These are phyloP conservation scores for Trissolcus basalis DNA, from an alignment of 1,140 invertebrate species.

Conservation along the genomic window DNA sequence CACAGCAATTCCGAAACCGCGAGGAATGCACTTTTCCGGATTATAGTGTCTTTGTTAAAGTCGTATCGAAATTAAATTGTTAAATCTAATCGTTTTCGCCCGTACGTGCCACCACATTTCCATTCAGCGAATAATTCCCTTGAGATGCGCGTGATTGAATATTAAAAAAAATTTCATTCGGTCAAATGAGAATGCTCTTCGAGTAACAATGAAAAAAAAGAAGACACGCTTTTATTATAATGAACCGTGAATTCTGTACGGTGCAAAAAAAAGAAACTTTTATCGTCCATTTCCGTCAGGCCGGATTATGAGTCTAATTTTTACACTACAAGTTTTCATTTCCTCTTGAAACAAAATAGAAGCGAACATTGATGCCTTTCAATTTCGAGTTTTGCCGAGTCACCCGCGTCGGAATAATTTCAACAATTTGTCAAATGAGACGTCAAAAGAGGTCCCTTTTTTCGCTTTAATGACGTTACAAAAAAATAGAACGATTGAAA, in stretches of 20 bases:
- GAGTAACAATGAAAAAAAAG: too few relatives aligned
- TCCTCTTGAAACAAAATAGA: background rate
- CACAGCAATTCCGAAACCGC: conserved; percentile 22
- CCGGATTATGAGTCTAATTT: too few relatives aligned
- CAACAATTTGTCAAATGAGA: conserved; percentile 29
- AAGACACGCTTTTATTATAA: too few relatives aligned
- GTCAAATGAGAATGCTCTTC: too few relatives aligned
- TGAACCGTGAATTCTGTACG: too few relatives aligned
- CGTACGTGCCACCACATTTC: background rate
- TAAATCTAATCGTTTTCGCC: background rate
- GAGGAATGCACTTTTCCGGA: conserved; percentile 23
- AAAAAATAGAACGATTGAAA: conserved; percentile 26
- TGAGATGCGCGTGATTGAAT: background rate
- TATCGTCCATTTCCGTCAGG: too few relatives aligned
- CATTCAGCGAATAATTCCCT: background rate
- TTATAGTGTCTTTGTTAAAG: conserved; percentile 23
- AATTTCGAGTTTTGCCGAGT: conserved; percentile 7
- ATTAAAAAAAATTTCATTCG: too few relatives aligned
- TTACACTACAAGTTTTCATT: background rate
- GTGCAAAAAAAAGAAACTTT: too few relatives aligned
- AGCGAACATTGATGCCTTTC: background rate
- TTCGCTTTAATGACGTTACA: conserved; percentile 9
- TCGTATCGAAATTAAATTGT: conserved; percentile 20
- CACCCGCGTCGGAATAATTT: conserved; percentile 14
- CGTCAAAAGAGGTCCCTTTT: conserved; percentile 13